Conservation (phyloP, 2,113 vertebrate genomes). For the Cebus imitator region DNA sequence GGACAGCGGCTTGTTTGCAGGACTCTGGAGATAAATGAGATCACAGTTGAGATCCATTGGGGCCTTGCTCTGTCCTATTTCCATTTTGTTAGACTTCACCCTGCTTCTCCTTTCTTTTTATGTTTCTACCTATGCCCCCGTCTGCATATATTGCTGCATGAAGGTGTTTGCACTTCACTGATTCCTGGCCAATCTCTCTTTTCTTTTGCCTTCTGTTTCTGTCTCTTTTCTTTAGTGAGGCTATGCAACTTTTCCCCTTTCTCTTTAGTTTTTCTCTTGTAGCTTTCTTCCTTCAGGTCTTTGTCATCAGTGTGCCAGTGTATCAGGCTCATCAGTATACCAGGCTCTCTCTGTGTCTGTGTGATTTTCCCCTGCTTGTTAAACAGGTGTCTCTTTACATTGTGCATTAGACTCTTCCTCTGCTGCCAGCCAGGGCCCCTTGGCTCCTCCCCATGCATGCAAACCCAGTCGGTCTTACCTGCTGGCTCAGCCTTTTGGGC, state of each 20-base stretch:
- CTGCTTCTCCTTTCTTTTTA: background rate
- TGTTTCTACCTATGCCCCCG: background rate
- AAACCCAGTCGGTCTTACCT: background rate
- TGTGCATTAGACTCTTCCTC: background rate
- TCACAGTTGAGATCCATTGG: background rate
- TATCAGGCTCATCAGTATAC: background rate
- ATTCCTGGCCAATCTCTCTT: background rate
- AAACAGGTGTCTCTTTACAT: background rate
- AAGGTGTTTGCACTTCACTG: background rate
- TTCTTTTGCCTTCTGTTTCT: background rate
- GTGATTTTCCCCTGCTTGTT: background rate
- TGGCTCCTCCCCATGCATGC: no score
- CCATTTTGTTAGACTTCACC: background rate
- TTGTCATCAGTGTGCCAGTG: background rate
- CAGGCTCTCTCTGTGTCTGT: background rate
- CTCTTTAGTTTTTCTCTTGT: background rate
- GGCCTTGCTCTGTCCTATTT: background rate
- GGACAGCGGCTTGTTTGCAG: background rate
- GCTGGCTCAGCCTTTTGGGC: background rate
- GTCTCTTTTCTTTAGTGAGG: background rate
- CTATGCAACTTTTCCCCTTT: background rate
- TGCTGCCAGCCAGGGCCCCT: background rate
- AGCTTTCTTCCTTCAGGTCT: background rate
- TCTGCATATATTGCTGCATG: fast-evolving
- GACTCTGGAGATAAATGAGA: background rate